Evolutionary conservation across 2,888 invertebrate genomes (phyloP), one percentile per base, ranked within the genome.

Genomic region (Iphiclides podalirius): DNA sequence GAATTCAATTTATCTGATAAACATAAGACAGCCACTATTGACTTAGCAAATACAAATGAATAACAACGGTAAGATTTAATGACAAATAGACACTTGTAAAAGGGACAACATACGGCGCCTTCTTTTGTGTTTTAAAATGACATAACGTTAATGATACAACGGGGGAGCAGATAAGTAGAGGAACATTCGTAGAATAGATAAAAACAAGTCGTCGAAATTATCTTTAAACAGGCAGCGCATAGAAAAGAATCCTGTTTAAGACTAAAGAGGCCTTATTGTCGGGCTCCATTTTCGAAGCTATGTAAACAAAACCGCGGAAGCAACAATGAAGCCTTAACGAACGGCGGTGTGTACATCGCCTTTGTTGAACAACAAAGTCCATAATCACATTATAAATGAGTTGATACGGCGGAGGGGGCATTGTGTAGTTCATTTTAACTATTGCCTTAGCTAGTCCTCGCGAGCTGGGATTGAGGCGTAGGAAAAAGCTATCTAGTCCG

Each of bases 261-360:
- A 38, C 34, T 44, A 39, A 44, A 45, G 35, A 36, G 39, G 34
- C n/a, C 3, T 6, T 37, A 33, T 45, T 45, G 44, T 39, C 33
- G 34, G 20, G 33, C 42, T 16, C n/a, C 47, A 36, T 15, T 35
- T 28, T 28, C 50, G 20, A 13, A 11, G 44, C 69, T 74, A 76
- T 68, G 72, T 73, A 80, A 81, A 81, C 67, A 82, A 64, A 66
- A 68, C 64, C 57, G 53, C 61, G 69, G 63, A 69, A 61, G 66
- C 67, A 75, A 82, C 79, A 84, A 82, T 79, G 66, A 73, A 68
- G 61, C 60, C 70, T 70, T 83, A 83, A 84, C 78, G 83, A 84
- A 75, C 70, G 66, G 64, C 67, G 71, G 70, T 70, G 68, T 66
- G 66, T 64, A 67, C 64, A 63, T 54, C 57, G 66, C 58, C 69